Percentiles rank a stretch among this genome's conserved stretches.
phyloP scores from a whole-genome alignment of 2,888 invertebrate genomes.

The Agrenia bidenticulata region DNA sequence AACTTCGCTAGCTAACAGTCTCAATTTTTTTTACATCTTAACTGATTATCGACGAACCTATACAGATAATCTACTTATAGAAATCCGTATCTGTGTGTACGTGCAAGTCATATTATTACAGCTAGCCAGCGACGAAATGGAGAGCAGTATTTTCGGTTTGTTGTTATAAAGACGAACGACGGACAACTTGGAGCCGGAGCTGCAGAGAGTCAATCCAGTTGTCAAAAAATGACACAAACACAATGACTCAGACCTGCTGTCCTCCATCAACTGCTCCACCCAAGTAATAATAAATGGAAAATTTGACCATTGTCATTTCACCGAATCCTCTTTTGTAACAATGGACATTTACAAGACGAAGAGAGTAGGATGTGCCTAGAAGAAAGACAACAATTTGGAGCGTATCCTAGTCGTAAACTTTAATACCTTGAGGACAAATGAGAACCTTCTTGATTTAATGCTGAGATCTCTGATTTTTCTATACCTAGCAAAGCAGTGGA shows the following conservation, averaged over 20 bases:
- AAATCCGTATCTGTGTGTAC: no score
- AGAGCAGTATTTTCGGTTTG: no score
- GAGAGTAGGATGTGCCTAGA: not conserved
- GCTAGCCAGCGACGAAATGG: no score
- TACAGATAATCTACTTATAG: no score
- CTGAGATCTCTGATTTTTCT: not conserved
- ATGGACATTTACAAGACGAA: slow-evolving; percentile 1
- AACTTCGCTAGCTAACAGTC: no score
- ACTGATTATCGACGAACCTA: no score
- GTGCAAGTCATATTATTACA: no score
- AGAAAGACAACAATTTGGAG: slow-evolving; percentile 15
- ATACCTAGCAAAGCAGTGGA: no score
- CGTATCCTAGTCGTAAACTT: slow-evolving; percentile 15
- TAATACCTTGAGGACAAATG: slow-evolving; percentile 22
- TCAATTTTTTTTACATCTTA: no score
- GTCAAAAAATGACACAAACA: slow-evolving; percentile 18
- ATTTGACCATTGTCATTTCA: slow-evolving; percentile 16
- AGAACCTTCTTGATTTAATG: not conserved
- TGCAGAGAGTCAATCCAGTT: slow-evolving; percentile 18
- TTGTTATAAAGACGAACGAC: no score
- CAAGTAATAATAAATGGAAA: slow-evolving; percentile 18
- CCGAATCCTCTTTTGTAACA: slow-evolving; percentile 10
- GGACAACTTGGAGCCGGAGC: slow-evolving; percentile 20
- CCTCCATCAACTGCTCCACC: slow-evolving; percentile 11
- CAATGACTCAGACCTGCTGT: slow-evolving; percentile 13